phyloP scores from a whole-genome alignment of 2,888 invertebrate genomes.

The Mimachlamys varia region DNA sequence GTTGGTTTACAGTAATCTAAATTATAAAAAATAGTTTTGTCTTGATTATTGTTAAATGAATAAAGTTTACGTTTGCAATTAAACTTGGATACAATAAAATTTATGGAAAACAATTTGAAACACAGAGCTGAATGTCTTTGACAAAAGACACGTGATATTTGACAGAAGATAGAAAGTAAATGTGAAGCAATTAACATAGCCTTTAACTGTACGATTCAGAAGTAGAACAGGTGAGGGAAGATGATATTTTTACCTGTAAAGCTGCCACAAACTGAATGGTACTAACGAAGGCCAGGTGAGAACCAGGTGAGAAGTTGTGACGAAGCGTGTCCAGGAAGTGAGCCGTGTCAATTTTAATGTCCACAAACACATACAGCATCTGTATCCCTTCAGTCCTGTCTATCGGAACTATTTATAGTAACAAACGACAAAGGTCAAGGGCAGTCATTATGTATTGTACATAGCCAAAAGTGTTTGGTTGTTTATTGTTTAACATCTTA shows the following conservation, averaged over 20 bases:
- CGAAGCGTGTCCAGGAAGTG: conserved; percentile 96
- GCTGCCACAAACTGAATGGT: conserved; percentile 99
- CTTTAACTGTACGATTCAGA: neutral
- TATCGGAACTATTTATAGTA: conserved; percentile 76
- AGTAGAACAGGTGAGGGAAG: conserved; percentile 80
- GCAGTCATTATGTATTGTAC: neutral
- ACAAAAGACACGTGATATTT: too few relatives aligned
- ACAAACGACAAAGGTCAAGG: neutral
- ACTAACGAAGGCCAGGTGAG: conserved; percentile 92
- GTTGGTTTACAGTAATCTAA: too few relatives aligned
- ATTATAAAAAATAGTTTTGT: too few relatives aligned
- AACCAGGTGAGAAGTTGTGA: conserved; percentile 81
- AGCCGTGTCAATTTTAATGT: conserved; percentile 96
- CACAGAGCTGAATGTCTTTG: too few relatives aligned
- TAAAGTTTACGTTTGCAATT: too few relatives aligned
- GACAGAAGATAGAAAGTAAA: too few relatives aligned
- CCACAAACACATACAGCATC: conserved; percentile 98
- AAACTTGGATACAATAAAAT: too few relatives aligned
- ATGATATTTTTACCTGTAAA: conserved; percentile 87
- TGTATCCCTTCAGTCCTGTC: conserved; percentile 87
- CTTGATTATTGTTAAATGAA: too few relatives aligned
- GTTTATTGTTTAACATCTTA: too few relatives aligned
- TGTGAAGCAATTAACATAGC: too few relatives aligned
- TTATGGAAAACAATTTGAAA: too few relatives aligned
- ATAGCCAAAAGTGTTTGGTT: too few relatives aligned